A percentile compares a stretch with the other conserved stretches of the same genome.
These are phyloP conservation scores for Colius striatus DNA, from an alignment of 2,113 vertebrate species.

Conservation along the genomic window DNA sequence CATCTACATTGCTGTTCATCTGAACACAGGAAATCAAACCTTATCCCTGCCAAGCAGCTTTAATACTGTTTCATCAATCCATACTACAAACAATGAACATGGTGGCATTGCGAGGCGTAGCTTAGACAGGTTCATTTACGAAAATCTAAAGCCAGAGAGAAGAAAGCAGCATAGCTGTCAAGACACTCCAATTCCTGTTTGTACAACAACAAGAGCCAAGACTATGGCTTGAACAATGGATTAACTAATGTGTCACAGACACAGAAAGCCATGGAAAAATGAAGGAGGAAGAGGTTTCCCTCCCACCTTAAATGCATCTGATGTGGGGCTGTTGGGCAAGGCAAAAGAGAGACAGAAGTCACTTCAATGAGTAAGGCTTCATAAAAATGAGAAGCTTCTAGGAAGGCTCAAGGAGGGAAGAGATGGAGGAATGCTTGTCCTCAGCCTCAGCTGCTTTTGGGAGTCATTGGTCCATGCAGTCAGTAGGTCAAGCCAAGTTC, in stretches of 20 bases:
- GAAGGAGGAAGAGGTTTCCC: neutral
- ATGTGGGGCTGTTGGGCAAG: neutral
- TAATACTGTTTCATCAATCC: neutral
- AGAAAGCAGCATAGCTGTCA: neutral
- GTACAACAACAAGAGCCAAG: neutral
- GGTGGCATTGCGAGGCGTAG: neutral
- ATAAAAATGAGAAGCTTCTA: neutral
- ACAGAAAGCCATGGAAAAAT: neutral
- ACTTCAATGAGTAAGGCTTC: neutral
- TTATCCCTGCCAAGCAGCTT: neutral
- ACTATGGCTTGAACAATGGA: neutral
- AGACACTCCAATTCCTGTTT: neutral
- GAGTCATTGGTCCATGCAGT: accelerated
- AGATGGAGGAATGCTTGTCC: neutral
- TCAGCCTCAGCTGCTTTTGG: neutral
- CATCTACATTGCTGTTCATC: neutral
- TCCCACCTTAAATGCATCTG: neutral
- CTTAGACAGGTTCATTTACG: neutral
- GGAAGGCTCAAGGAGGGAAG: neutral
- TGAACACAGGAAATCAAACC: neutral
- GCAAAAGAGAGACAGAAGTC: neutral
- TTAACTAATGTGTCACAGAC: neutral
- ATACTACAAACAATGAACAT: accelerated
- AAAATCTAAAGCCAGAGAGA: too few species aligned
- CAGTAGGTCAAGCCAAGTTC: neutral